Conservation (phyloP, 2,888 invertebrate genomes). For the Stenurella melanura region DNA sequence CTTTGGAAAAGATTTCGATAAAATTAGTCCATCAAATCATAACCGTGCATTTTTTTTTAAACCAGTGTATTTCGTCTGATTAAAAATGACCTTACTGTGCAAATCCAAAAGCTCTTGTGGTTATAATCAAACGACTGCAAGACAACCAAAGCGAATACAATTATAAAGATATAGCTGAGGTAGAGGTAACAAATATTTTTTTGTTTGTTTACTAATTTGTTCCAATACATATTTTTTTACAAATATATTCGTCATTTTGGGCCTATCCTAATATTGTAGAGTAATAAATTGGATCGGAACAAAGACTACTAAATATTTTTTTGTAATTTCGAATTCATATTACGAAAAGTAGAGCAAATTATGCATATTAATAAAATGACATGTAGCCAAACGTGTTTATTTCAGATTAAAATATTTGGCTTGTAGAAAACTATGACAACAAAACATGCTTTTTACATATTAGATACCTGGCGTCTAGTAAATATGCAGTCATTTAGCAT, state of each 20-base stretch:
- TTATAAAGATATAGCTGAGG: no score
- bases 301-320: neutral
- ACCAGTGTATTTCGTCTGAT: no score
- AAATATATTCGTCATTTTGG: neutral
- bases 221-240: no score
- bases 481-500: slow-evolving; percentile 3
- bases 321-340: neutral
- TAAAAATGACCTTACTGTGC: no score
- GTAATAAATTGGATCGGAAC: neutral
- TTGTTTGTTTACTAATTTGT: no score
- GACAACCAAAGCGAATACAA: no score
- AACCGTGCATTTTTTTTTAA: no score
- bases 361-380: neutral
- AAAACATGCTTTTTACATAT: neutral
- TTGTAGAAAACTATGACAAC: neutral
- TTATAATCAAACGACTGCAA: no score
- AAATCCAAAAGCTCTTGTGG: no score
- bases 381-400: neutral
- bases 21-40: no score
- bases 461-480: neutral
- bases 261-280: neutral
- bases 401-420: neutral
- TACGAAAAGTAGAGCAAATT: neutral
- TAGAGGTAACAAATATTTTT: no score
- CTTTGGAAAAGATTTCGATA: no score